phyloP scores from a whole-genome alignment of 2,888 invertebrate species.

The Nymphalis urticae region DNA sequence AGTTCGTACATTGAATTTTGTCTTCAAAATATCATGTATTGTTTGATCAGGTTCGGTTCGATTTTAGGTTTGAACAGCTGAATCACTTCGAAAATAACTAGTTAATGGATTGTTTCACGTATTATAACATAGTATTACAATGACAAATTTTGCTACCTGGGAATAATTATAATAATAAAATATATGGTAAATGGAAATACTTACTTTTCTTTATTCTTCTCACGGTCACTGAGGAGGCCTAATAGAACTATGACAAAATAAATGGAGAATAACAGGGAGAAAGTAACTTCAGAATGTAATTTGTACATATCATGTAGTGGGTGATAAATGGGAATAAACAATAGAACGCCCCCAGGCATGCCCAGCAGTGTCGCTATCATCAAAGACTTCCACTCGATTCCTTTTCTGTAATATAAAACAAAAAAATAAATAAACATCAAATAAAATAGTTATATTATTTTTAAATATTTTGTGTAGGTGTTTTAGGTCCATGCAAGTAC shows the following conservation, averaged over 20 bases:
- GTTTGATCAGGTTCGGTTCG: constrained; percentile 2
- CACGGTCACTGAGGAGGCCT: constrained; percentile 78
- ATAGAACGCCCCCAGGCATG: constrained; percentile 86
- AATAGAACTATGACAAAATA: constrained; percentile 82
- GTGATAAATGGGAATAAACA: constrained; percentile 89
- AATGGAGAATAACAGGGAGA: constrained; percentile 83
- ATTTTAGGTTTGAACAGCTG: not conserved
- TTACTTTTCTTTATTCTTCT: constrained; percentile 56
- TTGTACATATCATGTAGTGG: constrained; percentile 86
- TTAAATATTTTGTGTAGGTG: no score
- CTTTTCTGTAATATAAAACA: constrained; percentile 45
- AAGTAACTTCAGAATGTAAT: constrained; percentile 87
- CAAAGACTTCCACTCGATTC: constrained; percentile 62
- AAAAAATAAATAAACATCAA: not conserved
- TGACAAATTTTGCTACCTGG: no score
- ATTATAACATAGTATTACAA: not conserved
- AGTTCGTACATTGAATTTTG: not conserved
- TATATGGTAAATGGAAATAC: constrained; percentile 27
- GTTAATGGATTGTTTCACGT: not conserved
- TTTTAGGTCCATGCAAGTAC: not conserved
- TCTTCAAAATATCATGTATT: not conserved
- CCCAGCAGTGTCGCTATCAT: constrained; percentile 84
- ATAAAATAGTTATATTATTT: not conserved
- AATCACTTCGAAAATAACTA: not conserved
- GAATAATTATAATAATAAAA: not conserved